Percentiles rank a stretch among this genome's conserved stretches.
These are phyloP conservation scores for Lepidurus packardi DNA, from an alignment of 1,140 invertebrate genomes.

Conservation along the genomic window DNA sequence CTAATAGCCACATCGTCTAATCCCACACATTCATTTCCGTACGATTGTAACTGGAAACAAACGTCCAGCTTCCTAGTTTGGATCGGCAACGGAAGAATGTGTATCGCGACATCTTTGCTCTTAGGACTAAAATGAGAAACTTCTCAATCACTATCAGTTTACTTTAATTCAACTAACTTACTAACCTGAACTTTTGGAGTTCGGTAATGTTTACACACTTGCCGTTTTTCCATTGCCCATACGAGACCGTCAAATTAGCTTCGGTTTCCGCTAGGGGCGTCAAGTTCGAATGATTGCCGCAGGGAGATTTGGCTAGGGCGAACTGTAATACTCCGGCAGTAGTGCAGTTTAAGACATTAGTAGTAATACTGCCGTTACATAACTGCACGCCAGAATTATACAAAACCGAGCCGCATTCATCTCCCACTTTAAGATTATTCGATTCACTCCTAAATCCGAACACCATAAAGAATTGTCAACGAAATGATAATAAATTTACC, in stretches of 20 bases:
- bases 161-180: not conserved
- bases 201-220: not conserved
- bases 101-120: slow-evolving; percentile 39
- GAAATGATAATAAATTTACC: slow-evolving; percentile 42
- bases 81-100: slow-evolving; percentile 43
- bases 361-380: slow-evolving; percentile 36
- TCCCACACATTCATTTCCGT: slow-evolving; percentile 43
- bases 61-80: slow-evolving; percentile 40
- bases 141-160: not conserved
- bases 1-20: slow-evolving; percentile 46
- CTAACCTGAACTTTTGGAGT: not conserved
- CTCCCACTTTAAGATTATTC: slow-evolving; percentile 38
- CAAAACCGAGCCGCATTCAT: slow-evolving; percentile 39
- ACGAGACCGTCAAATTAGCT: not conserved
- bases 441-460: slow-evolving; percentile 40
- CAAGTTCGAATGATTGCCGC: not conserved
- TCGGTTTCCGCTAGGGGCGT: not conserved
- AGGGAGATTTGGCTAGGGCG: slow-evolving; percentile 39
- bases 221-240: not conserved
- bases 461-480: slow-evolving; percentile 38
- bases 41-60: slow-evolving; percentile 42
- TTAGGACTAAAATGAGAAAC: not conserved
- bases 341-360: slow-evolving; percentile 42
- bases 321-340: slow-evolving; percentile 46
- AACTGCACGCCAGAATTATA: slow-evolving; percentile 36